Evolutionary conservation across 2,797 vertebrate genomes (phyloP).

Genomic region (Thripadectes ignobilis): DNA sequence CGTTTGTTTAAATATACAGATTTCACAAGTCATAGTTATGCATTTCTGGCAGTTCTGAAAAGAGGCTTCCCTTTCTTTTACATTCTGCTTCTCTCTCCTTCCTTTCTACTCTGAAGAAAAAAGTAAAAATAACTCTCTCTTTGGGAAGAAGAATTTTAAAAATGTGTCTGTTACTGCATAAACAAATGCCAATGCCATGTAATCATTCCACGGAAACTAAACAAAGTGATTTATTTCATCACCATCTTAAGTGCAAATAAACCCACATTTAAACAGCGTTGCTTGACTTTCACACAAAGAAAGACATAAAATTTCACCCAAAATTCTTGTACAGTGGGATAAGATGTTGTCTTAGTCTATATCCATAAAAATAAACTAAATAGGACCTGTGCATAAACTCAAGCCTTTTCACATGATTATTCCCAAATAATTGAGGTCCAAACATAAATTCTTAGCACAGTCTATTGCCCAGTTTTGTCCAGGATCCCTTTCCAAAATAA

Average conservation of each 20-base stretch:
- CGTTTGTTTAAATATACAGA: constrained; percentile 16
- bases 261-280: neutral
- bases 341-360: neutral
- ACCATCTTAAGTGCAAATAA: neutral
- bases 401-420: neutral
- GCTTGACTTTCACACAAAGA: neutral
- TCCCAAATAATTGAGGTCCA: neutral
- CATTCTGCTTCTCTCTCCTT: neutral
- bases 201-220: neutral
- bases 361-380: neutral
- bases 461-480: neutral
- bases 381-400: neutral
- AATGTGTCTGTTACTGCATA: neutral
- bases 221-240: neutral
- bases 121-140: neutral
- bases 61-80: neutral
- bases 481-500: neutral
- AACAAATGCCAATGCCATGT: neutral
- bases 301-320: neutral
- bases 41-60: neutral
- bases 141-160: neutral
- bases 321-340: neutral
- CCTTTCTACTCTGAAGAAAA: neutral
- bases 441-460: neutral
- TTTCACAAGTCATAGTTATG: neutral